These are phyloP conservation scores for Cranoglanis bouderius DNA, from an alignment of 2,113 vertebrate genomes.

Conservation along the genomic window DNA sequence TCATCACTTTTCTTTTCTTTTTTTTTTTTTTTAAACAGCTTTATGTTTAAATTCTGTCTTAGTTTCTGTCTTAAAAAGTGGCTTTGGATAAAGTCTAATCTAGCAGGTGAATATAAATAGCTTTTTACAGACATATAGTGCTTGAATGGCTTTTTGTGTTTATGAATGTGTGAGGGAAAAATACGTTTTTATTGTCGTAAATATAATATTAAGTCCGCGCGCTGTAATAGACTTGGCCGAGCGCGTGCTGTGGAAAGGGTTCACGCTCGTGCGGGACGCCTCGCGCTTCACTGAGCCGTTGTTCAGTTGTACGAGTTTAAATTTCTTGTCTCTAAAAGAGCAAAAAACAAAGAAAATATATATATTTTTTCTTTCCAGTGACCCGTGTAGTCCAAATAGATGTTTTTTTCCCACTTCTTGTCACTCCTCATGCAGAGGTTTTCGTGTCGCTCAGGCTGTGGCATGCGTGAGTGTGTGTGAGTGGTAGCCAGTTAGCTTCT, in stretches of 20 bases:
- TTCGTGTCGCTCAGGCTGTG: not conserved
- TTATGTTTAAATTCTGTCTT: not conserved
- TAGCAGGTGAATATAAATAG: not conserved
- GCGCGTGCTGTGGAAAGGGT: not conserved
- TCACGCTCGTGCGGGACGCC: not conserved
- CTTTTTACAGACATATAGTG: not conserved
- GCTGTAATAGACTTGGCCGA: not conserved
- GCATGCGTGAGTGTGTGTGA: not conserved
- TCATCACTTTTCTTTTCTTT: too few relatives aligned
- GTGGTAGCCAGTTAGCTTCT: slow-evolving; percentile 12
- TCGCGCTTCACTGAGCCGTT: not conserved
- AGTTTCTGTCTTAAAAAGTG: too few relatives aligned
- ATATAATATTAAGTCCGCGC: not conserved
- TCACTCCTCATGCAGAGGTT: not conserved
- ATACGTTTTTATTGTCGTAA: not conserved
- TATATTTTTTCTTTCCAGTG: not conserved
- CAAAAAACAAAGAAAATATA: not conserved
- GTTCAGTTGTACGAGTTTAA: too few relatives aligned
- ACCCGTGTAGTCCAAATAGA: not conserved
- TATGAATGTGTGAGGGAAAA: not conserved
- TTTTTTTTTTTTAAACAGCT: not conserved
- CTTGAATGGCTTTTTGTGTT: too few relatives aligned
- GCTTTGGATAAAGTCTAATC: not conserved
- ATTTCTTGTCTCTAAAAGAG: not conserved
- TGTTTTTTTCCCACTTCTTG: not conserved